Percentiles rank a stretch among this genome's conserved stretches.
phyloP scores from a whole-genome alignment of 1,140 invertebrate species.

The Anastrepha ludens region DNA sequence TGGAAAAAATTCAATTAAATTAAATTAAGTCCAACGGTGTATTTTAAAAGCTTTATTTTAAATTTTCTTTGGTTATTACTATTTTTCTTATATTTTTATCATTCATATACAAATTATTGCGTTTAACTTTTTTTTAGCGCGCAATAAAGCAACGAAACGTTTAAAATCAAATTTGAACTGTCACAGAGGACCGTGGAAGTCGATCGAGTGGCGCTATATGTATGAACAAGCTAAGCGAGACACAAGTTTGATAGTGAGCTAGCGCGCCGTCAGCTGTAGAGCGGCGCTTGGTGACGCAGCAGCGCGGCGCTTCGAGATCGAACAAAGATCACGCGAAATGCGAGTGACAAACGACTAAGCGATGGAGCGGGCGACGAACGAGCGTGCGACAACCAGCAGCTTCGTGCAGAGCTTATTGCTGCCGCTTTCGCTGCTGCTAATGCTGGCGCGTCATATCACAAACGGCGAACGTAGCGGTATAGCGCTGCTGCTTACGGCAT shows the following conservation, averaged over 20 bases:
- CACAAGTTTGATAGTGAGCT: slow-evolving; percentile 1
- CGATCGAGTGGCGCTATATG: background rate
- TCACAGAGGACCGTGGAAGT: background rate
- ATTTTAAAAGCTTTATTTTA: background rate
- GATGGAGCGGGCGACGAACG: background rate
- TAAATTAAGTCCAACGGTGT: background rate
- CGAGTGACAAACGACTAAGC: background rate
- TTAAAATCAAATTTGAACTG: slow-evolving; percentile 4
- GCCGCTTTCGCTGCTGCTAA: background rate
- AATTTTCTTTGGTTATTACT: background rate
- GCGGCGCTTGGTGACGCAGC: background rate
- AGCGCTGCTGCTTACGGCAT: too few relatives aligned
- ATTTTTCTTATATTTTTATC: background rate
- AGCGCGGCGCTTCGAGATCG: slow-evolving; percentile 27
- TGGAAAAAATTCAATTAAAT: background rate
- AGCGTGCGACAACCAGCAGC: background rate
- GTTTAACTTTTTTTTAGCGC: background rate
- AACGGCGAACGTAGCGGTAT: background rate
- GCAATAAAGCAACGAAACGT: background rate
- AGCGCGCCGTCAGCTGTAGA: slow-evolving; percentile 7
- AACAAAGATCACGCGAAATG: background rate
- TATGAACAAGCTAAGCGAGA: background rate
- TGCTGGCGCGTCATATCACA: background rate
- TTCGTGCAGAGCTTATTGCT: too few relatives aligned
- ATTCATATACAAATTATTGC: too few relatives aligned